phyloP scores from a whole-genome alignment of 2,113 vertebrate genomes.

The Campylorhamphus procurvoides region DNA sequence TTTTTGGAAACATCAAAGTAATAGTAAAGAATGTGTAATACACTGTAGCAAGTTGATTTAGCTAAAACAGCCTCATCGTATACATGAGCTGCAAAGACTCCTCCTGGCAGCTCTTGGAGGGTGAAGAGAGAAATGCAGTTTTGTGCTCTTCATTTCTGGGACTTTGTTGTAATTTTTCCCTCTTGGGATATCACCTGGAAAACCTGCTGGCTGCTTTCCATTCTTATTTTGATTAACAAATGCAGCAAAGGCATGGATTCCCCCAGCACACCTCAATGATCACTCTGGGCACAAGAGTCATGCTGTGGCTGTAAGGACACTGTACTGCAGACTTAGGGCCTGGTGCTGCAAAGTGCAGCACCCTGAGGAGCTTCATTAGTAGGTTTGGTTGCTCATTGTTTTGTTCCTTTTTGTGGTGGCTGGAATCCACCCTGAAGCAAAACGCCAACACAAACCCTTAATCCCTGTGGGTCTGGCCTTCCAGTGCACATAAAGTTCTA shows the following conservation, averaged over 20 bases:
- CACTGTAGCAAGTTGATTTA: background rate
- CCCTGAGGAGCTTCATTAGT: background rate
- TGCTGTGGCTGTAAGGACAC: background rate
- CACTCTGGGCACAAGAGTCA: background rate
- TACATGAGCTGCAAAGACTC: background rate
- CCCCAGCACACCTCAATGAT: accelerated
- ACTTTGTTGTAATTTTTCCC: background rate
- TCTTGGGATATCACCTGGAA: background rate
- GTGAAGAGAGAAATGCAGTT: background rate
- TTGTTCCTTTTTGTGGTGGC: background rate
- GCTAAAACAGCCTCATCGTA: background rate
- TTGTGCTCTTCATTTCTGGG: background rate
- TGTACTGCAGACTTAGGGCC: too few relatives aligned
- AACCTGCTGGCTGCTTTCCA: background rate
- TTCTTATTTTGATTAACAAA: background rate
- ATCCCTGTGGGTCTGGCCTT: background rate
- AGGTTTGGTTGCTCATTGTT: accelerated
- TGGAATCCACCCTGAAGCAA: background rate
- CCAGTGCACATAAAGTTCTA: background rate
- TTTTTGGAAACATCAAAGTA: slow-evolving; percentile 8
- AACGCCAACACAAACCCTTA: background rate
- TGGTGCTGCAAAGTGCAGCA: background rate
- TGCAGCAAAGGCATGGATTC: background rate
- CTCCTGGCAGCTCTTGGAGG: background rate
- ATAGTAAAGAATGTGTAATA: background rate